Conservation (phyloP, 2,888 invertebrate species). For the Pandemis corylana region DNA sequence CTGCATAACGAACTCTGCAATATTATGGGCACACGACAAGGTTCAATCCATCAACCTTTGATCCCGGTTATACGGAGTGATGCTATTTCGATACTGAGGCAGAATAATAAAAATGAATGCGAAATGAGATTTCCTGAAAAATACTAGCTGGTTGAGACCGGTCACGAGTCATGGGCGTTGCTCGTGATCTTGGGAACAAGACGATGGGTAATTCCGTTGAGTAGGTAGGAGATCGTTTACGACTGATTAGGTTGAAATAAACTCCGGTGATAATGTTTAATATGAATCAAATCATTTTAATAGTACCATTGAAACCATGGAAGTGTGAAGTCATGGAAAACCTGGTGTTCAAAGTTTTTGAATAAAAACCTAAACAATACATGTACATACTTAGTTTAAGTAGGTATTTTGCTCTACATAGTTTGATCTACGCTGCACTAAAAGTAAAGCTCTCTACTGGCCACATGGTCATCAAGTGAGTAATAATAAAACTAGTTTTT, state of each 20-base stretch:
- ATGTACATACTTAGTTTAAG: too few species aligned
- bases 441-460: too few species aligned
- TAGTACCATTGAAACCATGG: too few species aligned
- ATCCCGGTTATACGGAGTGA: slow-evolving; percentile 51
- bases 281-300: too few species aligned
- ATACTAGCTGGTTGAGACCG: slow-evolving; percentile 29
- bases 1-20: slow-evolving; percentile 8
- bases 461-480: too few species aligned
- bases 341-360: too few species aligned
- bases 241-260: neutral
- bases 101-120: slow-evolving; percentile 56
- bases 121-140: slow-evolving; percentile 45
- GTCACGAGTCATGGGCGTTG: slow-evolving; percentile 55
- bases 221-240: neutral
- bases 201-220: neutral
- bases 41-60: slow-evolving; percentile 61
- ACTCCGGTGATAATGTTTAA: neutral
- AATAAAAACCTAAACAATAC: too few species aligned
- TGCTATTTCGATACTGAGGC: slow-evolving; percentile 52
- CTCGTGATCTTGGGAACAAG: slow-evolving; percentile 51
- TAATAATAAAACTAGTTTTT: too few species aligned
- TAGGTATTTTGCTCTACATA: too few species aligned
- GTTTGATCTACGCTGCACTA: too few species aligned
- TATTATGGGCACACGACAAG: slow-evolving; percentile 45
- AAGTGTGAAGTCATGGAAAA: too few species aligned